Evolutionary conservation across 2,888 invertebrate genomes (phyloP).

Genomic region (Pammene fasciana): DNA sequence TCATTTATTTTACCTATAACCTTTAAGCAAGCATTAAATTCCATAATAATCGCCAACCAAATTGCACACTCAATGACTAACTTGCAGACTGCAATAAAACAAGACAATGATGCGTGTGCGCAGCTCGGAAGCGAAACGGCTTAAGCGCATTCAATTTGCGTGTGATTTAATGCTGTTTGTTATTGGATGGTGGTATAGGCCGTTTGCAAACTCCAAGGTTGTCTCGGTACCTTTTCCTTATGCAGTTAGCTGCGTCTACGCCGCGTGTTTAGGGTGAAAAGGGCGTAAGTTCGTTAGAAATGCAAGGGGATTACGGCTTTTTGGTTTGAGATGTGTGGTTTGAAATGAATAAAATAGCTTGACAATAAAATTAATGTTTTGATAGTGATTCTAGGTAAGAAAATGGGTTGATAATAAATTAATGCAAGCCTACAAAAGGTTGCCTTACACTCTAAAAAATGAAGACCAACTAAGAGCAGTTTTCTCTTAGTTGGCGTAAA

Average conservation of each 20-base stretch:
- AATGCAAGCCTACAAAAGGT: not conserved
- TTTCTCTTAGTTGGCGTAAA: no score
- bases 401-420: not conserved
- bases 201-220: conserved; percentile 35
- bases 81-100: conserved; percentile 33
- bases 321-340: not conserved
- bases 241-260: conserved; percentile 19
- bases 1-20: conserved; percentile 26
- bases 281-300: not conserved
- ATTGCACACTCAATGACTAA: conserved; percentile 32
- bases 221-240: conserved; percentile 38
- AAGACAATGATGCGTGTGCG: conserved; percentile 23
- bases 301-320: not conserved
- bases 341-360: conserved; percentile 4
- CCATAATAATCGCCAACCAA: conserved; percentile 31
- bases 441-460: no score
- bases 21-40: conserved; percentile 24
- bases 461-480: no score
- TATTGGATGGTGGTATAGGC: not conserved
- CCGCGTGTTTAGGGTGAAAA: not conserved
- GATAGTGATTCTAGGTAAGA: not conserved
- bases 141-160: not conserved
- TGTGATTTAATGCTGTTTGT: not conserved
- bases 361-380: conserved; percentile 2
- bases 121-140: not conserved